Conservation (phyloP, 2,113 vertebrate species). For the Campylomormyrus tamandua region DNA sequence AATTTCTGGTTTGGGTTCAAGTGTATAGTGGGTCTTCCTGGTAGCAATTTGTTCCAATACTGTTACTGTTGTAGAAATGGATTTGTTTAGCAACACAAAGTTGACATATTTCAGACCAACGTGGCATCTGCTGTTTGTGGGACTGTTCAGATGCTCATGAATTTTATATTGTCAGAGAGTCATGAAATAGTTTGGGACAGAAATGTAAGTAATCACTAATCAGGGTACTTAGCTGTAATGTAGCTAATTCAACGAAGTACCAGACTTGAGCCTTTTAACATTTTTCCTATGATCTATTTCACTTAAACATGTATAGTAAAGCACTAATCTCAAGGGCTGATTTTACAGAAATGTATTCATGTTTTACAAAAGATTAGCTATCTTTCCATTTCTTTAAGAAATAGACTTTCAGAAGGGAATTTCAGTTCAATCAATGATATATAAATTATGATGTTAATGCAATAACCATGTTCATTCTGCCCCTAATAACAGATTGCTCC, state of each 20-base stretch:
- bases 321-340: neutral
- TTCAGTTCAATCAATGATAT: conserved; percentile 1
- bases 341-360: neutral
- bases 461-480: neutral
- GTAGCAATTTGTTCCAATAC: neutral
- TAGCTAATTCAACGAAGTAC: neutral
- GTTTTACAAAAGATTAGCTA: neutral
- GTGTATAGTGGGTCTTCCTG: conserved; percentile 20
- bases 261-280: neutral
- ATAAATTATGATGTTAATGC: neutral
- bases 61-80: neutral
- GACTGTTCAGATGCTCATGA: neutral
- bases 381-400: conserved; percentile 2
- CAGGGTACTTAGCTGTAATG: neutral
- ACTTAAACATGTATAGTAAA: neutral
- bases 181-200: neutral
- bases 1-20: conserved; percentile 25
- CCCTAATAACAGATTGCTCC: neutral
- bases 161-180: neutral
- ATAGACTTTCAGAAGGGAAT: neutral
- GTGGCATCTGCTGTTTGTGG: neutral
- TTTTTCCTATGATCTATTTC: neutral
- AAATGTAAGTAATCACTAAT: neutral
- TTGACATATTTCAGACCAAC: neutral
- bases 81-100: neutral